phyloP scores from a whole-genome alignment of 2,888 invertebrate species.

The Disparrhopalites patrizii region DNA sequence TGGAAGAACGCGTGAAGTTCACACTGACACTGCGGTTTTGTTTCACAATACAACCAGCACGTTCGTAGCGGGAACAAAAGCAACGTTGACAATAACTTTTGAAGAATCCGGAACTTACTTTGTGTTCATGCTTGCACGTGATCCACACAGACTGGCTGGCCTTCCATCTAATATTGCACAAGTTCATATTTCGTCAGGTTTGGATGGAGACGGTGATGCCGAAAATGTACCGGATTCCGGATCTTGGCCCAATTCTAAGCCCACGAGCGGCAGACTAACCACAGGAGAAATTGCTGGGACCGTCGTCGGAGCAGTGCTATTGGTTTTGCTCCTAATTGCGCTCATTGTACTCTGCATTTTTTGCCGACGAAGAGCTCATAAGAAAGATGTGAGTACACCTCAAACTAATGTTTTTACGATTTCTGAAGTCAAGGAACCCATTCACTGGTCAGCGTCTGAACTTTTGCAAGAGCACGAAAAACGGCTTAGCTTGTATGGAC shows the following conservation, averaged over 20 bases:
- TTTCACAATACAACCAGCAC: background rate
- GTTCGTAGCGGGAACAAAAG: conserved; percentile 34
- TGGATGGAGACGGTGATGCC: background rate
- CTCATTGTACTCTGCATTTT: conserved; percentile 56
- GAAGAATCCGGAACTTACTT: conserved; percentile 35
- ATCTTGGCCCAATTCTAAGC: background rate
- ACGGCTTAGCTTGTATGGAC: conserved; percentile 55
- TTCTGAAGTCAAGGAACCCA: conserved; percentile 43
- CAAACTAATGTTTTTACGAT: conserved; percentile 48
- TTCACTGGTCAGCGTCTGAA: conserved; percentile 56
- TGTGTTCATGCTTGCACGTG: conserved; percentile 37
- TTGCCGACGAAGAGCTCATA: conserved; percentile 51
- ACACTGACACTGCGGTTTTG: background rate
- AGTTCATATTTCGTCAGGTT: background rate
- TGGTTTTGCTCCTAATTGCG: conserved; percentile 55
- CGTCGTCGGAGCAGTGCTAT: conserved; percentile 53
- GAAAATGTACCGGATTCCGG: too few species aligned
- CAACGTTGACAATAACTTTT: conserved; percentile 38
- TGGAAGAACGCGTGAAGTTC: background rate
- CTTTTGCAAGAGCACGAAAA: conserved; percentile 60
- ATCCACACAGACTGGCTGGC: conserved; percentile 34
- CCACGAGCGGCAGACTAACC: too few species aligned
- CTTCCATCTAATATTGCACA: conserved; percentile 32
- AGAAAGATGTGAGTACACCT: conserved; percentile 43
- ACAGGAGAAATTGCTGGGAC: background rate